phyloP scores from a whole-genome alignment of 1,140 invertebrate species.

The Aethina tumida region DNA sequence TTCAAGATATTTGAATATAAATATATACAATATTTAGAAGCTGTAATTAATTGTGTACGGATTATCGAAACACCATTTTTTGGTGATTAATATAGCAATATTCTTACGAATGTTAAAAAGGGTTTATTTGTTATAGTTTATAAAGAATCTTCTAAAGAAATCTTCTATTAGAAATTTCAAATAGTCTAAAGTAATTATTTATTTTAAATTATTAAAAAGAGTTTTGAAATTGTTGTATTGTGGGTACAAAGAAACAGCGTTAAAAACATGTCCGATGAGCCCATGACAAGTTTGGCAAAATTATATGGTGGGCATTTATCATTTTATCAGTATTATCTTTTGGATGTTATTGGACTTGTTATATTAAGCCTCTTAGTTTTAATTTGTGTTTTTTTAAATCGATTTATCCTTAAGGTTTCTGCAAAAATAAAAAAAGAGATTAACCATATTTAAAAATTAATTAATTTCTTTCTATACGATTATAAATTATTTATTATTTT shows the following conservation, averaged over 20 bases:
- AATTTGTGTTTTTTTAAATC: not conserved
- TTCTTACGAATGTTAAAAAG: too few relatives aligned
- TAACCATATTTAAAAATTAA: too few relatives aligned
- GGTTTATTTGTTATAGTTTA: too few relatives aligned
- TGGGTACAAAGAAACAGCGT: conserved; percentile 2
- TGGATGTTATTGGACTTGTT: conserved; percentile 27
- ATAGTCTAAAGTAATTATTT: too few relatives aligned
- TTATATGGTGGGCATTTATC: conserved; percentile 25
- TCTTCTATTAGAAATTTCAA: too few relatives aligned
- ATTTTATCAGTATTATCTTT: conserved; percentile 34
- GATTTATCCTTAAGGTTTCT: too few relatives aligned
- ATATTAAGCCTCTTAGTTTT: not conserved
- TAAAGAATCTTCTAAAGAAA: too few relatives aligned
- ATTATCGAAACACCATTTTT: conserved; percentile 35
- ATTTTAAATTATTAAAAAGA: not conserved
- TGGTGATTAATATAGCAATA: conserved; percentile 26
- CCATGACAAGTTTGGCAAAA: conserved; percentile 29
- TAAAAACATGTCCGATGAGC: conserved; percentile 28
- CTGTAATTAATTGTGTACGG: conserved; percentile 38
- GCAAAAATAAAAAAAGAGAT: too few relatives aligned
- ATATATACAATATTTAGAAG: conserved; percentile 40
- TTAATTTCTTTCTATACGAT: too few relatives aligned
- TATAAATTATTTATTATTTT: too few relatives aligned
- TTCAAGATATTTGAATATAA: conserved; percentile 32
- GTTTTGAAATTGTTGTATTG: not conserved